These are phyloP conservation scores for Coregonus ussuriensis DNA, from an alignment of 2,797 vertebrate genomes.

Conservation along the genomic window DNA sequence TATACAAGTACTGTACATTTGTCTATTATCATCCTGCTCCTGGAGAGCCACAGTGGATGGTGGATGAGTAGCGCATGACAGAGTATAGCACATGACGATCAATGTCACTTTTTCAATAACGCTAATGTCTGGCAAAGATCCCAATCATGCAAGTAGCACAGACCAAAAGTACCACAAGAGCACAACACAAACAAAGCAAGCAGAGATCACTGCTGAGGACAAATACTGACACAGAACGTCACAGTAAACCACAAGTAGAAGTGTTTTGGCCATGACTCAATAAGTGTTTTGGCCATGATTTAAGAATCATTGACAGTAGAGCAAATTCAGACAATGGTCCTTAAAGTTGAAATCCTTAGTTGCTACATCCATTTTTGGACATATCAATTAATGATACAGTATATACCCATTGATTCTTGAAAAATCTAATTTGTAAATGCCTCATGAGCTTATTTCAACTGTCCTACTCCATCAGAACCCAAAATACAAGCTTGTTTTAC, in stretches of 20 bases:
- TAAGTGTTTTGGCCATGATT: not conserved
- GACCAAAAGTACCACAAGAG: not conserved
- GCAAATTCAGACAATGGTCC: not conserved
- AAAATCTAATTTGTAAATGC: no score
- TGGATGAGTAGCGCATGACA: not conserved
- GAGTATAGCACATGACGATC: not conserved
- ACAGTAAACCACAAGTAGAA: constrained; percentile 26
- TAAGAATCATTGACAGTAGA: not conserved
- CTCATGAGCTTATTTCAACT: no score
- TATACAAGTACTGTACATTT: not conserved
- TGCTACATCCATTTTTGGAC: no score
- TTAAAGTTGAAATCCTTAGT: no score
- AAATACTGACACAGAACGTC: constrained; percentile 36
- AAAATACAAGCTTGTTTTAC: no score
- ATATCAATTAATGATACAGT: no score
- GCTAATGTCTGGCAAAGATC: not conserved
- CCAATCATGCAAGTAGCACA: constrained; percentile 5
- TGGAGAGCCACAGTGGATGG: not conserved
- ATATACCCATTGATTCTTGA: no score
- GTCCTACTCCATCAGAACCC: no score
- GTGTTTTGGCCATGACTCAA: not conserved
- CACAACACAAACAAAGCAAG: not conserved
- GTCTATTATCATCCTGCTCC: not conserved
- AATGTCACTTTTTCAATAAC: constrained; percentile 6
- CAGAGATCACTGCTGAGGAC: constrained; percentile 11